A percentile compares a stretch with the other conserved stretches of the same genome.
Conservation (phyloP, 2,797 vertebrate species). For the Rallus crepitans region DNA sequence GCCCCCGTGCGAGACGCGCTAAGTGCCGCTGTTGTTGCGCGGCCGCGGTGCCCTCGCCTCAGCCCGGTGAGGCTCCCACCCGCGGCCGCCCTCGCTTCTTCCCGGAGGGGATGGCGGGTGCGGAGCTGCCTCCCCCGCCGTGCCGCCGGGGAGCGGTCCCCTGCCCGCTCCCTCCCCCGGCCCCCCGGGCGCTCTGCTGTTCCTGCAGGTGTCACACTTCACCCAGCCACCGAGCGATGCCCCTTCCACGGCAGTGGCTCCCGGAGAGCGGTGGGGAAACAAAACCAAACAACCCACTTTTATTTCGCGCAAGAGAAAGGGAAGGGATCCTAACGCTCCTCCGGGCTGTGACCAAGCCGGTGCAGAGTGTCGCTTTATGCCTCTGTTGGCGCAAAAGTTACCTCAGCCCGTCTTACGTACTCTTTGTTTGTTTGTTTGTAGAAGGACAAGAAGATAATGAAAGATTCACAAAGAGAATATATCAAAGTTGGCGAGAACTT, state of each 20-base stretch:
- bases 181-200: not conserved
- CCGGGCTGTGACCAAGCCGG: not conserved
- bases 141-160: not conserved
- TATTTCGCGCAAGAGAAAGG: not conserved
- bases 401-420: not conserved
- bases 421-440: too few species aligned
- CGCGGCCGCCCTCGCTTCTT: not conserved
- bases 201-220: constrained; percentile 29
- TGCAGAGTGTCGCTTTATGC: too few species aligned
- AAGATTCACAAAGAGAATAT: not conserved
- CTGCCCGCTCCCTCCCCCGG: not conserved
- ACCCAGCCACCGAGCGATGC: not conserved
- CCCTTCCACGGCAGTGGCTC: not conserved
- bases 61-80: not conserved
- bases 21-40: not conserved
- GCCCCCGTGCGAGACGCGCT: accelerated
- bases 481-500: constrained; percentile 22
- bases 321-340: not conserved
- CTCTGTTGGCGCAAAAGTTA: constrained; percentile 1
- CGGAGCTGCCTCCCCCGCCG: not conserved
- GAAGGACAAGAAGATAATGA: not conserved
- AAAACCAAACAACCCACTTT: not conserved
- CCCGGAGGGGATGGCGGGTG: not conserved
- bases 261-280: not conserved
- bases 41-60: not conserved